A percentile compares a stretch with the other conserved stretches of the same genome.
These are phyloP conservation scores for Cheiracanthium punctorium DNA, from an alignment of 2,888 invertebrate species.

Conservation along the genomic window DNA sequence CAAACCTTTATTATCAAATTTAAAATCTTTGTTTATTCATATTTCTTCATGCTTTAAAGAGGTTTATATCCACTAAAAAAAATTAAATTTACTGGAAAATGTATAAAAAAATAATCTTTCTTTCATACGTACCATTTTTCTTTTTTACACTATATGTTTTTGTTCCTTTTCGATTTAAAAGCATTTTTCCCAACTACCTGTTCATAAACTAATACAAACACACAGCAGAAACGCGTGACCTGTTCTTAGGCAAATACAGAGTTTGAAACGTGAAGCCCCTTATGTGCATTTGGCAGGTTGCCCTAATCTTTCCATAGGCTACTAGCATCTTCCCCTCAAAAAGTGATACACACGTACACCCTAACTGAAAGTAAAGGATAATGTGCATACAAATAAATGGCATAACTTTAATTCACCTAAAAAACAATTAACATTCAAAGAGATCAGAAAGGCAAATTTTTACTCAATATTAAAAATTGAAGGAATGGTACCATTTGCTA, in stretches of 20 bases:
- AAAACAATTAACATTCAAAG: no score
- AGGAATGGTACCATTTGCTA: no score
- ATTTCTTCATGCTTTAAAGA: no score
- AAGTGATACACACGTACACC: neutral
- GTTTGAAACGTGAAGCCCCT: slow-evolving; percentile 21
- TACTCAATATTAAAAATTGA: no score
- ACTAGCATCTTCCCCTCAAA: neutral
- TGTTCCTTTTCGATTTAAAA: slow-evolving; percentile 39
- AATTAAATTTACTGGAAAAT: no score
- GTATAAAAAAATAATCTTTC: no score
- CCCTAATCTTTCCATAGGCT: slow-evolving; percentile 18
- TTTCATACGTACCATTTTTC: slow-evolving; percentile 45
- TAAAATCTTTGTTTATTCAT: no score
- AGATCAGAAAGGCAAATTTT: no score
- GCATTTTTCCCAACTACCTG: slow-evolving; percentile 30
- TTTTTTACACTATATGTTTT: slow-evolving; percentile 46
- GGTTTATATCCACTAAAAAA: no score
- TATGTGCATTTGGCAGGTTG: slow-evolving; percentile 48
- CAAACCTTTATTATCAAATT: no score
- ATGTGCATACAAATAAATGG: no score
- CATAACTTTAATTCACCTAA: no score
- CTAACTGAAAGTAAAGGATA: neutral
- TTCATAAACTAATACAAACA: slow-evolving; percentile 7
- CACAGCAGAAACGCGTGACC: neutral
- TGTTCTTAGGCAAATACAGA: neutral